phyloP scores from a whole-genome alignment of 92 coral and sea anemone species.

The Pocillopora meandrina region DNA sequence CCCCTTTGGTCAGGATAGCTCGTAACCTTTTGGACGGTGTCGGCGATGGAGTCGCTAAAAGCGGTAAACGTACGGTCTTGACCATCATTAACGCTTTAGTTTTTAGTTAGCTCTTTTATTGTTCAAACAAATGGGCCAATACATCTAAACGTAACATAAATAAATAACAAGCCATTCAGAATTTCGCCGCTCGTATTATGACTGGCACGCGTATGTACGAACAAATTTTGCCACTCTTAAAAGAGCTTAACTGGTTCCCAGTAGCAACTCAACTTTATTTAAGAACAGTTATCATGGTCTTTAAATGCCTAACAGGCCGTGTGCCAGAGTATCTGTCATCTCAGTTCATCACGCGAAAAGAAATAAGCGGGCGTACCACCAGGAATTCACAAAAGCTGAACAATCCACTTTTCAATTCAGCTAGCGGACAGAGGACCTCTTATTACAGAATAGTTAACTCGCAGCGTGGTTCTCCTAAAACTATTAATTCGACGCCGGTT shows the following conservation, averaged over 20 bases:
- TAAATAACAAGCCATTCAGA: conserved; percentile 44
- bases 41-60: too few relatives aligned
- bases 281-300: conserved; percentile 47
- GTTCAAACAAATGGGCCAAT: conserved; percentile 34
- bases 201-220: conserved; percentile 47
- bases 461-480: too few relatives aligned
- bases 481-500: too few relatives aligned
- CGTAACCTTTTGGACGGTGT: too few relatives aligned
- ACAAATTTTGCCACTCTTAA: conserved; percentile 54
- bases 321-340: too few relatives aligned
- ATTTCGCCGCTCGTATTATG: conserved; percentile 37
- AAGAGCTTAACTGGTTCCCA: conserved; percentile 54
- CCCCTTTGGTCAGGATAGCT: too few relatives aligned
- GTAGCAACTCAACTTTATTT: conserved; percentile 44
- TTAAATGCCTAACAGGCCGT: conserved; percentile 3
- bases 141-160: conserved; percentile 27
- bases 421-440: too few relatives aligned
- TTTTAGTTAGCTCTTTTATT: conserved; percentile 36
- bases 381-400: too few relatives aligned
- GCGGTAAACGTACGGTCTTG: background rate
- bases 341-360: too few relatives aligned
- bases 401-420: too few relatives aligned
- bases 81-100: conserved; percentile 34
- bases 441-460: too few relatives aligned
- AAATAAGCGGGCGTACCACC: too few relatives aligned